Evolutionary conservation across 1,140 invertebrate species (phyloP).

Genomic region (Nymphalis io): DNA sequence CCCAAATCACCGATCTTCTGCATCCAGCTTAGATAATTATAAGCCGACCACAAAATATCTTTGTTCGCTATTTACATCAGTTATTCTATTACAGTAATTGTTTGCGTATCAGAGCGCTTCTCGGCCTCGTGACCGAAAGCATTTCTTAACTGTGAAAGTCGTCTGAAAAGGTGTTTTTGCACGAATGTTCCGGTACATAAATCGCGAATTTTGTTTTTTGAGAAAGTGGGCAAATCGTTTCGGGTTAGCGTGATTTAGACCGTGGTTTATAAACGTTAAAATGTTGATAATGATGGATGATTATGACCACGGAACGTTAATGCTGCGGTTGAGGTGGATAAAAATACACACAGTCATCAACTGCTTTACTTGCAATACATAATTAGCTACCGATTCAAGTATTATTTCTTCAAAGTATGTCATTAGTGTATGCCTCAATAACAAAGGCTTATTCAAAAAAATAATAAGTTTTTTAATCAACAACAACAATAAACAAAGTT

Average conservation of each 20-base stretch:
- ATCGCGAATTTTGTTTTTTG: constrained; percentile 34
- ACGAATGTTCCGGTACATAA: constrained; percentile 36
- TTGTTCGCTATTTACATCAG: neutral
- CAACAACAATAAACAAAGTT: too few species aligned
- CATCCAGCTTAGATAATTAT: neutral
- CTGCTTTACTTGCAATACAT: neutral
- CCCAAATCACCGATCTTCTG: neutral
- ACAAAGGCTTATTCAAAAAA: too few species aligned
- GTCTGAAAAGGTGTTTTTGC: constrained; percentile 34
- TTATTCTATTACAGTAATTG: neutral
- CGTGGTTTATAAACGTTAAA: neutral
- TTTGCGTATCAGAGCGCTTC: constrained; percentile 27
- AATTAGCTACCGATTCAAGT: neutral
- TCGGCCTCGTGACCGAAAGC: constrained; percentile 28
- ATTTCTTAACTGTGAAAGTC: constrained; percentile 39
- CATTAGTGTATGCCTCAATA: too few species aligned
- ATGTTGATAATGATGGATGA: constrained; percentile 12
- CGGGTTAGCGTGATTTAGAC: constrained; percentile 12
- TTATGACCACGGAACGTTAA: neutral
- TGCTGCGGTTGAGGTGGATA: neutral
- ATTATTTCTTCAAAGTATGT: too few species aligned
- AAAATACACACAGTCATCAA: neutral
- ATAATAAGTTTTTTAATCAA: too few species aligned
- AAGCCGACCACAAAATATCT: neutral
- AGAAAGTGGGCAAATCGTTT: constrained; percentile 32